Base-by-base conservation (phyloP, 2,797 vertebrate genomes). In the Onychomys torridus region DNA sequence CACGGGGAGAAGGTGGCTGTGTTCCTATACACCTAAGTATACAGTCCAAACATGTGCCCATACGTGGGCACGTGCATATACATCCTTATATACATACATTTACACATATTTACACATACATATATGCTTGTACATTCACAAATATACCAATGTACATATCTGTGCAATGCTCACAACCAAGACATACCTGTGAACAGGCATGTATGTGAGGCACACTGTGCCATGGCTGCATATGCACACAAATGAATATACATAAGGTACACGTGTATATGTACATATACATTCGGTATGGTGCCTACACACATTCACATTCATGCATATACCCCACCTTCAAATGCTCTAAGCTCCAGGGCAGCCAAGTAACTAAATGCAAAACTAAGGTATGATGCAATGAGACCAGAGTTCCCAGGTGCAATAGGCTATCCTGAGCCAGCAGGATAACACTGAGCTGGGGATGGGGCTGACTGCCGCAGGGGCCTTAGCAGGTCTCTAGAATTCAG, bases 401-500 rank as follows among this genome's bases (percentile, higher is more conserved):
- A 92, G 87, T 71, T 78, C 46, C 40, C 5, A 6, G 21, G 23
- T 57, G 46, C 37, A 0, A 23, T 59, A 87, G n/a, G 23, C 91
- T 55, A 6, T 37, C 0, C 2, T 8, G 0, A 3, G 25, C 43
- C 40, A 0, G 29, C 63, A 92, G 29, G 37, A 27, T 91, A 55
- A 23, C 59, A 0, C 3, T 12, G 0, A 1, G 32, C 79, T 32
- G 11, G 16, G 14, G 49, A 19, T 34, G 89, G 0, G 0, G 65
- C 88, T 91, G 27, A 65, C 19, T 17, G 43, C 61, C 9, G 8
- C 59, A 79, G 21, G 89, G 69, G 0, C 63, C 98, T 98, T 67
- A 86, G 94, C 73, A 4, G 27, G 77, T 93, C 89, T 90, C 96
- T 91, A 89, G 77, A 96, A 96, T 65, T 96, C 97, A 89, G 94